phyloP scores from a whole-genome alignment of 2,113 vertebrate genomes.

The Emydura subglobosa region DNA sequence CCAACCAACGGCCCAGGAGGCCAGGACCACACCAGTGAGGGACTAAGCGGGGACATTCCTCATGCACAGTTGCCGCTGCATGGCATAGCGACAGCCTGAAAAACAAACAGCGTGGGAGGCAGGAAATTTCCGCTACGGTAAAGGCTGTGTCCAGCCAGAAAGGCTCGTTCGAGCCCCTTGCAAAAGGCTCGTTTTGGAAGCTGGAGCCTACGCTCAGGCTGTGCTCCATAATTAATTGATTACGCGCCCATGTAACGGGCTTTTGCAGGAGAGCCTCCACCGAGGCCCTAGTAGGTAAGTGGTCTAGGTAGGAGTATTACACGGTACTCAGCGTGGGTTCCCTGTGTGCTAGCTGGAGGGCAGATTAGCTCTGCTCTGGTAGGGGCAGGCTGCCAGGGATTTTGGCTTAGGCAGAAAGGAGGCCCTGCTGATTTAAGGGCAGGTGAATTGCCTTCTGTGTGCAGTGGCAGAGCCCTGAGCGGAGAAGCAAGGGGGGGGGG shows the following conservation, averaged over 20 bases:
- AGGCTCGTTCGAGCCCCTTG: background rate
- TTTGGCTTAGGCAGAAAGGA: background rate
- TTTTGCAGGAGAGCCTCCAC: background rate
- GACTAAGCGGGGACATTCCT: background rate
- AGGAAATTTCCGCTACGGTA: background rate
- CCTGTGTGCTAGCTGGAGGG: background rate
- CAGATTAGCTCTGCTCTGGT: background rate
- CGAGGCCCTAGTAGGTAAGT: background rate
- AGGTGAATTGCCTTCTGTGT: background rate
- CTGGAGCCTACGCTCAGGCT: background rate
- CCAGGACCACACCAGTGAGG: background rate
- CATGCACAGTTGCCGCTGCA: background rate
- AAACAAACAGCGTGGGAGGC: background rate
- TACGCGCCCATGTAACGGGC: background rate
- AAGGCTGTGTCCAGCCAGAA: background rate
- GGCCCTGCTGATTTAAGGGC: background rate
- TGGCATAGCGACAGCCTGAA: too few species aligned
- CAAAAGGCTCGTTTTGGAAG: background rate
- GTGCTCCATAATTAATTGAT: background rate
- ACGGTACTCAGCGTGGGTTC: background rate
- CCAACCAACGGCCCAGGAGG: too few species aligned
- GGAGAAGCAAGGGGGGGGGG: background rate
- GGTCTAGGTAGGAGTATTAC: background rate
- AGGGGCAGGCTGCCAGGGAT: background rate
- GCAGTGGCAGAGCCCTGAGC: background rate